Conservation (phyloP, 2,797 vertebrate species). For the Lacerta viridis region DNA sequence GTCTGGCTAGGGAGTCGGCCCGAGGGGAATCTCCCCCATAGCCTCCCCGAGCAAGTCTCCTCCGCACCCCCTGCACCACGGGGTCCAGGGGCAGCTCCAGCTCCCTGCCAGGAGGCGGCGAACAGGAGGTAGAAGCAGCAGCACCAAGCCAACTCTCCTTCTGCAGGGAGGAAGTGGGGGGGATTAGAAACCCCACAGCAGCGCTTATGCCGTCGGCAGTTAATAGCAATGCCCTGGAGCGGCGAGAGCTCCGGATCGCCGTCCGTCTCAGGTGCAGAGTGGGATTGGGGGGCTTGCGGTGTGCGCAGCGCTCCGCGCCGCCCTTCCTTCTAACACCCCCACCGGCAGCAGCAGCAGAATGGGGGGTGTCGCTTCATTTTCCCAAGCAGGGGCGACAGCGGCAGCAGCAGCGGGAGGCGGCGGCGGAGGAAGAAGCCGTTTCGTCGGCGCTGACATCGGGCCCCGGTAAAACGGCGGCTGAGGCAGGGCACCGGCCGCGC, state of each 20-base stretch:
- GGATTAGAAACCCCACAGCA: constrained; percentile 13
- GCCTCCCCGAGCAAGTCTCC: constrained; percentile 33
- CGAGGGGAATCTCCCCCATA: constrained; percentile 51
- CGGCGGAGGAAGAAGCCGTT: constrained; percentile 63
- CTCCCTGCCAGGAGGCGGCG: constrained; percentile 49
- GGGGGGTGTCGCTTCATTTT: constrained; percentile 58
- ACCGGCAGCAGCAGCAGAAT: constrained; percentile 36
- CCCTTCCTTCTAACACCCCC: constrained; percentile 49
- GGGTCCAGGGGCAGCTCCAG: constrained; percentile 30
- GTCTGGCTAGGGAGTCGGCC: constrained; percentile 53
- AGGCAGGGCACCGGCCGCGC: constrained; percentile 38
- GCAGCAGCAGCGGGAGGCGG: constrained; percentile 33
- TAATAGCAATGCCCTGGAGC: neutral
- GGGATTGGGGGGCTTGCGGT: constrained; percentile 48
- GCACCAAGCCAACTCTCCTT: constrained; percentile 43
- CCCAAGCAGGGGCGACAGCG: constrained; percentile 41
- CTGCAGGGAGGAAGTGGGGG: constrained; percentile 35
- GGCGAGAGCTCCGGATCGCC: constrained; percentile 1
- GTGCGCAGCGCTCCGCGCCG: constrained; percentile 52
- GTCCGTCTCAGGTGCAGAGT: constrained; percentile 53
- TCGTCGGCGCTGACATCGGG: constrained; percentile 71
- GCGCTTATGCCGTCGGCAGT: neutral
- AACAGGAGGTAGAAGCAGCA: constrained; percentile 66
- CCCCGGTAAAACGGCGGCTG: constrained; percentile 48
- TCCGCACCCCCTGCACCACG: constrained; percentile 6